A percentile compares a stretch with the other conserved stretches of the same genome.
phyloP scores from a whole-genome alignment of 2,113 vertebrate genomes.

The Sinocyclocheilus rhinocerous region DNA sequence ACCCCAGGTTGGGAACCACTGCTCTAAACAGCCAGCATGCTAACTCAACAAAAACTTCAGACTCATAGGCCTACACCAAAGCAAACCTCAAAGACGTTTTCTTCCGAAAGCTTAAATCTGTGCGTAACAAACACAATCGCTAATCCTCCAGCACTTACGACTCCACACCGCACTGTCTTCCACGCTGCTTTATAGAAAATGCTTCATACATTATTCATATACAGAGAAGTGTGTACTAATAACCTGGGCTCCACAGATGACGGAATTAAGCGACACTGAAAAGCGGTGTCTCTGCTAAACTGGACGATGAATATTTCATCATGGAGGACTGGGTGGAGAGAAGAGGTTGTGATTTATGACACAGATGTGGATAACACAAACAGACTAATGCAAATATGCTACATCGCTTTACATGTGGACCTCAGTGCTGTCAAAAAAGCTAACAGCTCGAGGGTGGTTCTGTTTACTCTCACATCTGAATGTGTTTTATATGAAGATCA shows the following conservation, averaged over 20 bases:
- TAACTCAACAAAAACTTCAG: slow-evolving; percentile 12
- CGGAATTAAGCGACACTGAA: slow-evolving; percentile 37
- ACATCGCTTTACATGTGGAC: background rate
- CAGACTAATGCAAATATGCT: background rate
- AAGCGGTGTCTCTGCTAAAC: slow-evolving; percentile 54
- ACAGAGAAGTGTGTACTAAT: slow-evolving; percentile 45
- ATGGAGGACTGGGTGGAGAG: background rate
- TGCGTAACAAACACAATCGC: slow-evolving; percentile 21
- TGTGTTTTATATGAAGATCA: slow-evolving; percentile 10
- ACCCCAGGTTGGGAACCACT: too few relatives aligned
- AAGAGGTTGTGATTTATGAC: slow-evolving; percentile 47
- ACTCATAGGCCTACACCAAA: background rate
- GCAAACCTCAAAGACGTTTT: background rate
- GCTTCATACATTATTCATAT: slow-evolving; percentile 55
- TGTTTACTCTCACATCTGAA: slow-evolving; percentile 22
- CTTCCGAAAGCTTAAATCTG: slow-evolving; percentile 15
- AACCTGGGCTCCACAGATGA: slow-evolving; percentile 44
- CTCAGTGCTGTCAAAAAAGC: background rate
- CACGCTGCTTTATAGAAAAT: slow-evolving; percentile 53
- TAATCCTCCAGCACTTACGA: slow-evolving; percentile 31
- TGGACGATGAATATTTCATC: slow-evolving; percentile 57
- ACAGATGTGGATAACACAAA: slow-evolving; percentile 19
- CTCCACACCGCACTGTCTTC: slow-evolving; percentile 3
- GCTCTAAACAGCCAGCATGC: background rate
- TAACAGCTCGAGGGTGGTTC: background rate